Percentiles rank a stretch among this genome's conserved stretches.
Evolutionary conservation across 1,140 invertebrate species (phyloP).

Genomic region (Drosophila obscura): DNA sequence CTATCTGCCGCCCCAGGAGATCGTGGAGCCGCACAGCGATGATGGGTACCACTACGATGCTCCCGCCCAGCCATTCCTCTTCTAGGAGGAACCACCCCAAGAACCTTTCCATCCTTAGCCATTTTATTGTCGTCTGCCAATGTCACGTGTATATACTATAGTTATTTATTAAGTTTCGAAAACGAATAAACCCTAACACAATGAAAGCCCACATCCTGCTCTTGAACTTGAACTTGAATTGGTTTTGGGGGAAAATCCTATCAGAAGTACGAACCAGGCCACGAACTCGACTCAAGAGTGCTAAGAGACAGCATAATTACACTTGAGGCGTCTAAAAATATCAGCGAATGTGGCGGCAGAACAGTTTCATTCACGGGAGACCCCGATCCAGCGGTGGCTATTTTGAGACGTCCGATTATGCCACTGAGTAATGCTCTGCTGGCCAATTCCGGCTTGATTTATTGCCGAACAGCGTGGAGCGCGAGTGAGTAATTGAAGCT

Average conservation of each 20-base stretch:
- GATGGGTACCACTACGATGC: constrained; percentile 75
- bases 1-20: constrained; percentile 68
- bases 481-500: constrained; percentile 66
- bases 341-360: constrained; percentile 21
- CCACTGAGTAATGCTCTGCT: constrained; percentile 41
- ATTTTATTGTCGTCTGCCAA: constrained; percentile 46
- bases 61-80: constrained; percentile 65
- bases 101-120: constrained; percentile 22
- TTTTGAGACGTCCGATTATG: constrained; percentile 1
- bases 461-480: constrained; percentile 52
- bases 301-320: constrained; percentile 66
- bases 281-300: constrained; percentile 49
- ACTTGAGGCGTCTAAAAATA: constrained; percentile 50
- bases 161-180: constrained; percentile 68
- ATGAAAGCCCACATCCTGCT: constrained; percentile 48
- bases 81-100: constrained; percentile 25
- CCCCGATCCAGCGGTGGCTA: background rate
- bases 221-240: constrained; percentile 19
- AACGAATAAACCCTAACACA: constrained; percentile 45
- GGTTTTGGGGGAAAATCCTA: constrained; percentile 49
- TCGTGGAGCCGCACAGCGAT: constrained; percentile 55
- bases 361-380: constrained; percentile 57
- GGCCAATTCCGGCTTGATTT: constrained; percentile 70
- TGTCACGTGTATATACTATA: constrained; percentile 68
- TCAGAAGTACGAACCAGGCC: constrained; percentile 19